Evolutionary conservation across 1,140 invertebrate species (phyloP).

Genomic region (Drosophila mayri): DNA sequence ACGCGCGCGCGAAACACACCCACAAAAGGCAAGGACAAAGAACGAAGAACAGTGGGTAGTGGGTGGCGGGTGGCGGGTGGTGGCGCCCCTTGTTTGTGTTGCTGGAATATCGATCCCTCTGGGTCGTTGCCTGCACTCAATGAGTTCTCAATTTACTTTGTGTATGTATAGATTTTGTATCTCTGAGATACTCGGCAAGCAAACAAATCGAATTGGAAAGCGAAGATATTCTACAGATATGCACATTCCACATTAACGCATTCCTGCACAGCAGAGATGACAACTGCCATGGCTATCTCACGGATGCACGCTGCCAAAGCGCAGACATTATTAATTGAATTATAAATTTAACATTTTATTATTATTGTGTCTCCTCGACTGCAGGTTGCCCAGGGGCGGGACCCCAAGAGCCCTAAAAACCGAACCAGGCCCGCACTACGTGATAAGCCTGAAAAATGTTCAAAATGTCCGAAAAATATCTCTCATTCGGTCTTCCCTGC

Average conservation of each 20-base stretch:
- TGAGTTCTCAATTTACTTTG: constrained; percentile 80
- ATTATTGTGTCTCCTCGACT: constrained; percentile 55
- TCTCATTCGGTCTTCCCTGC: constrained; percentile 1
- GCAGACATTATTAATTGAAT: constrained; percentile 84
- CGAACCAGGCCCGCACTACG: constrained; percentile 36
- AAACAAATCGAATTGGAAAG: constrained; percentile 38
- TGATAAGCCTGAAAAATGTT: constrained; percentile 64
- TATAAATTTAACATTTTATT: constrained; percentile 84
- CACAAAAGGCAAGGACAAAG: constrained; percentile 21
- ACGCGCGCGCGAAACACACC: constrained; percentile 17
- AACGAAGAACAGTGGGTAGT: not conserved
- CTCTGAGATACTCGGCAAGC: constrained; percentile 38
- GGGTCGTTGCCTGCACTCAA: constrained; percentile 80
- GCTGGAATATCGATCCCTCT: constrained; percentile 79
- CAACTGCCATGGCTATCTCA: constrained; percentile 16
- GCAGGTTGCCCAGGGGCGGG: constrained; percentile 29
- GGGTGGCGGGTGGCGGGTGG: constrained; percentile 6
- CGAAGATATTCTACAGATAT: not conserved
- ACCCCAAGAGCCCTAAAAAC: not conserved
- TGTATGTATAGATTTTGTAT: constrained; percentile 64
- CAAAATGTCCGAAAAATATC: constrained; percentile 23
- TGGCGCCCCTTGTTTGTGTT: constrained; percentile 39
- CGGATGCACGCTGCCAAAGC: constrained; percentile 25
- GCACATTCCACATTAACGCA: constrained; percentile 22
- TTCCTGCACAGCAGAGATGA: constrained; percentile 36